Conservation (phyloP, 2,888 invertebrate species). For the Sepiola atlantica region DNA sequence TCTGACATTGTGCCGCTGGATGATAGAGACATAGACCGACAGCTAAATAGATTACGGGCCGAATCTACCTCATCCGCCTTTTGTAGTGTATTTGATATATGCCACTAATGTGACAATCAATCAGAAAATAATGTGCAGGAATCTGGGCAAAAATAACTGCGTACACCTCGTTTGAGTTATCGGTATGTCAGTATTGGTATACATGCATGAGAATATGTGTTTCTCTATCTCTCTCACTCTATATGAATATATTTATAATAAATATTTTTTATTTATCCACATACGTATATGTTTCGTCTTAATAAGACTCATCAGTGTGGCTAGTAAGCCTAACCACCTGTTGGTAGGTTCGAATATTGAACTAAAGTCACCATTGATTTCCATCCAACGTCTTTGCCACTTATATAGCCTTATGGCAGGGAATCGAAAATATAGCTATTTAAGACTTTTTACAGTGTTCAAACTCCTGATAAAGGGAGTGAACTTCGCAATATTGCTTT, state of each 20-base stretch:
- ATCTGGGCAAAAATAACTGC: not conserved
- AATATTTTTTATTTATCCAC: not conserved
- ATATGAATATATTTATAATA: not conserved
- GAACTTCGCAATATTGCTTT: too few relatives aligned
- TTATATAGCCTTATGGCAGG: too few relatives aligned
- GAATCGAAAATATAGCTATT: too few relatives aligned
- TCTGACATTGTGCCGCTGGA: not conserved
- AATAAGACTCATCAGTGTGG: too few relatives aligned
- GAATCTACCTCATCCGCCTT: not conserved
- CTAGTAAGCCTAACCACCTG: too few relatives aligned
- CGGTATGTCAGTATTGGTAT: not conserved
- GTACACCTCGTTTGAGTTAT: not conserved
- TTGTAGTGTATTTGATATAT: constrained; percentile 14
- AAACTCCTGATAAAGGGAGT: too few relatives aligned
- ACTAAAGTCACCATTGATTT: too few relatives aligned
- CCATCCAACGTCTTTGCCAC: too few relatives aligned
- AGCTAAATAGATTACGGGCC: constrained; percentile 21
- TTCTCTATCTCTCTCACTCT: not conserved
- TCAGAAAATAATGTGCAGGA: not conserved
- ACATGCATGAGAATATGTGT: not conserved
- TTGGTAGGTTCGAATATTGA: too few relatives aligned
- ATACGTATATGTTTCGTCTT: not conserved
- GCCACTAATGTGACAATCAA: not conserved
- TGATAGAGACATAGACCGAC: constrained; percentile 4
- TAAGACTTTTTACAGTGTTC: too few relatives aligned